Evolutionary conservation across 2,888 invertebrate species (phyloP).

Genomic region (Asteroscopus sphinx): DNA sequence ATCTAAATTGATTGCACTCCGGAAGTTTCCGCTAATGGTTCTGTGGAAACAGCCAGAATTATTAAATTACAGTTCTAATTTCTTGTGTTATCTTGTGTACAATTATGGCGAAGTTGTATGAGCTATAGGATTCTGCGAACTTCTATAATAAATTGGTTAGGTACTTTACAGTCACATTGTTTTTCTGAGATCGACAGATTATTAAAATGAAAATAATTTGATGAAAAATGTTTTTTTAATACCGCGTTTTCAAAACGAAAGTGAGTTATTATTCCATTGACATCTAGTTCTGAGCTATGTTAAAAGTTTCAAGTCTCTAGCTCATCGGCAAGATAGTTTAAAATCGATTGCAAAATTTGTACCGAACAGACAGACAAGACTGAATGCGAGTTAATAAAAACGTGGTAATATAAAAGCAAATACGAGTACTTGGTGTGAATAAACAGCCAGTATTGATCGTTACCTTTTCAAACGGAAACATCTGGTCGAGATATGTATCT

Average conservation of each 20-base stretch:
- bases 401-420: not conserved
- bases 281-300: no score
- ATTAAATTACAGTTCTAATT: not conserved
- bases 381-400: not conserved
- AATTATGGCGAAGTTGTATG: not conserved
- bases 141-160: no score
- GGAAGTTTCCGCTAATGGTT: slow-evolving; percentile 28
- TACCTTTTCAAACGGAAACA: slow-evolving; percentile 58
- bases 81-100: not conserved
- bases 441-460: slow-evolving; percentile 55
- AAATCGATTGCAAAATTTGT: no score
- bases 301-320: no score
- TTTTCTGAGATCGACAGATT: not conserved
- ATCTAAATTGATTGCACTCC: slow-evolving; percentile 37
- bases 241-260: no score
- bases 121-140: no score
- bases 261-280: no score
- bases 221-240: no score
- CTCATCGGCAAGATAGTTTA: no score
- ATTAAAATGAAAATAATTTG: no score
- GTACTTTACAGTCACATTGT: no score
- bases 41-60: slow-evolving; percentile 5
- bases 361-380: no score
- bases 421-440: slow-evolving; percentile 15
- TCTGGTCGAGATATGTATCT: slow-evolving; percentile 56